Percentiles rank a stretch among this genome's conserved stretches.
Conservation (phyloP, 1,140 invertebrate species). For the Tetranychus cinnabarinus region DNA sequence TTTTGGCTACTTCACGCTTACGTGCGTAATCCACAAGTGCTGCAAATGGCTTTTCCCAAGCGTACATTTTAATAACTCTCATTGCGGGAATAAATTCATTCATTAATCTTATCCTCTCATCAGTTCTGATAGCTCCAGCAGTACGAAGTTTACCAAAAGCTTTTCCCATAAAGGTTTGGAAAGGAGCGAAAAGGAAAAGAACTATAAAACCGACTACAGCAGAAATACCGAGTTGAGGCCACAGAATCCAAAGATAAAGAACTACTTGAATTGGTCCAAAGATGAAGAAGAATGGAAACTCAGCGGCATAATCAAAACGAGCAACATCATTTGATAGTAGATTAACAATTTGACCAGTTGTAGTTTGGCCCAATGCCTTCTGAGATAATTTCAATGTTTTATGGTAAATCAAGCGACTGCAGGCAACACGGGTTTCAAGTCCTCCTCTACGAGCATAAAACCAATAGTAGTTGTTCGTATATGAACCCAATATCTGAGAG, state of each 20-base stretch:
- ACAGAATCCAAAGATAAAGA: constrained; percentile 51
- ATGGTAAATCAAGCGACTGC: constrained; percentile 28
- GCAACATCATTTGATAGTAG: constrained; percentile 56
- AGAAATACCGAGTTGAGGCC: constrained; percentile 17
- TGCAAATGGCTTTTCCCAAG: constrained; percentile 55
- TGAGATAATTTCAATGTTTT: constrained; percentile 26
- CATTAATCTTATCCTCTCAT: constrained; percentile 27
- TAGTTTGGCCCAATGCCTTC: constrained; percentile 43
- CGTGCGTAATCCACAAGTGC: constrained; percentile 33
- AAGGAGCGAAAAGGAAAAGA: constrained; percentile 51
- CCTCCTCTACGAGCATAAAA: constrained; percentile 31
- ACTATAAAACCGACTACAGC: constrained; percentile 42
- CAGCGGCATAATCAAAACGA: constrained; percentile 18
- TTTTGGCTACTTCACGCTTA: constrained; percentile 35
- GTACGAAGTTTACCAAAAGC: constrained; percentile 3
- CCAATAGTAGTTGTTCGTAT: constrained; percentile 52
- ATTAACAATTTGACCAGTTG: constrained; percentile 69
- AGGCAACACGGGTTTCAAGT: constrained; percentile 26
- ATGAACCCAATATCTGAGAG: constrained; percentile 31
- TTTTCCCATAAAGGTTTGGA: constrained; percentile 48
- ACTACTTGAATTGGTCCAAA: constrained; percentile 45
- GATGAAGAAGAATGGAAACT: constrained; percentile 28
- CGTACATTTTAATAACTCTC: constrained; percentile 52
- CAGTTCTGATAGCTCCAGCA: constrained; percentile 7
- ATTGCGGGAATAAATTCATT: constrained; percentile 71